phyloP scores from a whole-genome alignment of 2,888 invertebrate species.

The Trichacis sp. region DNA sequence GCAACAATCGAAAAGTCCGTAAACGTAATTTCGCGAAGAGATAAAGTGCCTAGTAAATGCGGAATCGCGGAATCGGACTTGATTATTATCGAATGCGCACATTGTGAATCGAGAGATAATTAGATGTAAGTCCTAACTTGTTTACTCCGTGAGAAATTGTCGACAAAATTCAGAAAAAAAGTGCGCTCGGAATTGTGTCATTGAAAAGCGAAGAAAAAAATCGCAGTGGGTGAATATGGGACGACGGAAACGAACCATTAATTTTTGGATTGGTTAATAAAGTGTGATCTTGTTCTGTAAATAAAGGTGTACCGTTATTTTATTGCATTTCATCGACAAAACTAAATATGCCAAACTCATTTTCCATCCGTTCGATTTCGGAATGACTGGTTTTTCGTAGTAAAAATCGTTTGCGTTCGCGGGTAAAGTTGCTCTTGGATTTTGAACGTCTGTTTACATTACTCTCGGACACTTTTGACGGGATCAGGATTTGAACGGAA shows the following conservation, averaged over 20 bases:
- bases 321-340: conserved; percentile 9
- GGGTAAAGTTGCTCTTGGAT: too few relatives aligned
- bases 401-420: background rate
- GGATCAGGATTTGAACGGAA: conserved; percentile 2
- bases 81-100: conserved; percentile 9
- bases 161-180: background rate
- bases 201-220: conserved; percentile 5
- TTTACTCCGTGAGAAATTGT: conserved; percentile 3
- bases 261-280: conserved; percentile 22
- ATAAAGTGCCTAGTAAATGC: conserved; percentile 34
- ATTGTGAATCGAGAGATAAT: conserved; percentile 8
- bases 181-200: background rate
- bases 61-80: conserved; percentile 33
- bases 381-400: background rate
- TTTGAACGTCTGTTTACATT: background rate
- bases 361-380: conserved; percentile 7
- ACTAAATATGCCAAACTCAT: conserved; percentile 11
- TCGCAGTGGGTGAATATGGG: conserved; percentile 21
- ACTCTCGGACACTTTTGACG: background rate
- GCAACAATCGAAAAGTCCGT: conserved; percentile 25
- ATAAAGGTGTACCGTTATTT: conserved; percentile 28
- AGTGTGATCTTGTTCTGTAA: conserved; percentile 28
- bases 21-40: too few relatives aligned
- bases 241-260: conserved; percentile 26
- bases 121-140: conserved; percentile 1